phyloP scores from a whole-genome alignment of 2,797 vertebrate species.

The Crenichthys baileyi region DNA sequence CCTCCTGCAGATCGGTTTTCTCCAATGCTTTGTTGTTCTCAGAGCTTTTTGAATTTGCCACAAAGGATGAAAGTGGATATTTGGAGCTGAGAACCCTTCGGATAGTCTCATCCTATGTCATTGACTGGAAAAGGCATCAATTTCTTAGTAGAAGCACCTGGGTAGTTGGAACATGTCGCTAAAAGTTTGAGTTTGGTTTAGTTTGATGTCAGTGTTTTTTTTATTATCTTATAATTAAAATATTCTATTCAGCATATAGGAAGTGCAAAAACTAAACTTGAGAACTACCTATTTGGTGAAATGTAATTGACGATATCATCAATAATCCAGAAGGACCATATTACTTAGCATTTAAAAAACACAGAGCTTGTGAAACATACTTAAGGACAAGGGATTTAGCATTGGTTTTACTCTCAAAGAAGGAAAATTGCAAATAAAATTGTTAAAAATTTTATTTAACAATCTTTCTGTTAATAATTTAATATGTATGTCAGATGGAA shows the following conservation, averaged over 20 bases:
- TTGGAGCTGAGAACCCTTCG: conserved; percentile 50
- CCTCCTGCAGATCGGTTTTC: conserved; percentile 72
- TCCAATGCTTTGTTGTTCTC: conserved; percentile 62
- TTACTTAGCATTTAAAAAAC: not conserved
- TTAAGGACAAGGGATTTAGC: not conserved
- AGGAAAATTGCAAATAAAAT: not conserved
- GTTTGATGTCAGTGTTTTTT: conserved; percentile 9
- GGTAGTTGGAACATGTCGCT: conserved; percentile 19
- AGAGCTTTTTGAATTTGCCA: conserved; percentile 64
- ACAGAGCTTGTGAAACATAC: not conserved
- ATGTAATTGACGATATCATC: not conserved
- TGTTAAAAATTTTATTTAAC: too few species aligned
- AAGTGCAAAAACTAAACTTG: not conserved
- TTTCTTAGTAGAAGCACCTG: conserved; percentile 51
- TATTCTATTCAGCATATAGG: not conserved
- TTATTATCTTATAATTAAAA: not conserved
- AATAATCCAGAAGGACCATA: not conserved
- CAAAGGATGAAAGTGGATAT: conserved; percentile 80
- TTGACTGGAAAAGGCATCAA: conserved; percentile 60
- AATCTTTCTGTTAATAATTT: not conserved
- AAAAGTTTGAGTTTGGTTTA: conserved; percentile 27
- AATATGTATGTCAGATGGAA: not conserved
- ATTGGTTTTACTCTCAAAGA: not conserved
- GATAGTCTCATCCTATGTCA: conserved; percentile 61
- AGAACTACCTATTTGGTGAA: not conserved